Percentiles rank a stretch among this genome's conserved stretches.
These are phyloP conservation scores for Caenorhabditis uteleia DNA, from an alignment of 2,888 invertebrate species.

Conservation along the genomic window DNA sequence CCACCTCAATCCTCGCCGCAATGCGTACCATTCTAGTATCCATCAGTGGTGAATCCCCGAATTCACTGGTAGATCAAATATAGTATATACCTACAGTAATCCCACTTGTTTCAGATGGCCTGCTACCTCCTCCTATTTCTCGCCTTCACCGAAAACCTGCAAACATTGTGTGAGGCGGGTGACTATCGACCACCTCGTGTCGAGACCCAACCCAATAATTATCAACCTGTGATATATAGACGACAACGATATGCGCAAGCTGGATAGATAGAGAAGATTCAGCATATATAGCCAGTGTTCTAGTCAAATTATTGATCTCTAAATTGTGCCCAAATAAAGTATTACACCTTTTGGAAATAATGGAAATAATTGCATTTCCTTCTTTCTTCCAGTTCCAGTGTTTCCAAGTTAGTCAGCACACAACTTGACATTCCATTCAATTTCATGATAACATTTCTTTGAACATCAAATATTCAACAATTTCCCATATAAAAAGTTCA, in stretches of 20 bases:
- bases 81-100: slow-evolving; percentile 12
- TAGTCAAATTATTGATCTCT: not conserved
- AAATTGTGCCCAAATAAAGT: no score
- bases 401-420: no score
- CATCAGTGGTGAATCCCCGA: slow-evolving; percentile 17
- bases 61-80: slow-evolving; percentile 18
- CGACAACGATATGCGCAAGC: slow-evolving; percentile 29
- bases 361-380: no score
- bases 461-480: no score
- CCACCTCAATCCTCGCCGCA: slow-evolving; percentile 25
- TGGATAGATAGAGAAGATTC: slow-evolving; percentile 7
- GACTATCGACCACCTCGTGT: slow-evolving; percentile 8
- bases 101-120: no score
- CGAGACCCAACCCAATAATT: not conserved
- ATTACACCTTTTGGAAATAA: no score
- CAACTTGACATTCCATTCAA: no score
- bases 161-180: slow-evolving; percentile 28
- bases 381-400: no score
- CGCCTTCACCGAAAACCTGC: slow-evolving; percentile 39
- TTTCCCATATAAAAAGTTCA: no score
- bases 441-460: no score
- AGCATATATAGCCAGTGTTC: not conserved
- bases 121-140: slow-evolving; percentile 32
- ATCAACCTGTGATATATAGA: no score
- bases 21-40: slow-evolving; percentile 27